These are phyloP conservation scores for Apis laboriosa DNA, from an alignment of 1,140 invertebrate species.

Conservation along the genomic window DNA sequence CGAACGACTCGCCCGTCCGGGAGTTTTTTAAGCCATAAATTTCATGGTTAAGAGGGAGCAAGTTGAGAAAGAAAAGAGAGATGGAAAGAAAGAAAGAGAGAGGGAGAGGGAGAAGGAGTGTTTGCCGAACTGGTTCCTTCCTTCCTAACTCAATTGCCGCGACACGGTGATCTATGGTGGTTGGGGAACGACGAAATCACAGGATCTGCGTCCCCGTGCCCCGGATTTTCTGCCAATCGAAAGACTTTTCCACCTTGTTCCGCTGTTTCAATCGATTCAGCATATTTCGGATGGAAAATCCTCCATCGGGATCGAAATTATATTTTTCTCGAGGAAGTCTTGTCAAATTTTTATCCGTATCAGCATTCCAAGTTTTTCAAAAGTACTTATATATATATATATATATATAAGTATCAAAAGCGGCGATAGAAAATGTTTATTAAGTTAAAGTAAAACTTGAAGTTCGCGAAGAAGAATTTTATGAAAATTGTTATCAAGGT, in stretches of 20 bases:
- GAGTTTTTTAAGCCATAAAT: conserved; percentile 81
- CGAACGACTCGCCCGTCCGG: conserved; percentile 75
- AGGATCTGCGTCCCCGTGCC: conserved; percentile 68
- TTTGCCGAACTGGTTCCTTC: conserved; percentile 81
- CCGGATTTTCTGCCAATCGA: conserved; percentile 66
- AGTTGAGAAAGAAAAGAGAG: conserved; percentile 30
- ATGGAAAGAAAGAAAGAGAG: neutral
- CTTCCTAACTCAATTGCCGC: conserved; percentile 81
- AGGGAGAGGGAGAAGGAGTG: conserved; percentile 67
- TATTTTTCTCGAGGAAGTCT: neutral
- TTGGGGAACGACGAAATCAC: conserved; percentile 75
- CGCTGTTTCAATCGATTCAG: conserved; percentile 43
- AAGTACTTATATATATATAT: neutral
- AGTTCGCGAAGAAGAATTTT: too few relatives aligned
- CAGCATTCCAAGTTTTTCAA: neutral
- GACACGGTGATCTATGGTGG: conserved; percentile 77
- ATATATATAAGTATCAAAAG: too few relatives aligned
- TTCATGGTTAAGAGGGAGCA: conserved; percentile 60
- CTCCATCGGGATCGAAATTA: neutral
- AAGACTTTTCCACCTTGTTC: conserved; percentile 38
- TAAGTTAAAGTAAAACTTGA: too few relatives aligned
- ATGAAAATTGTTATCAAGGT: too few relatives aligned
- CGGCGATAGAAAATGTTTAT: too few relatives aligned
- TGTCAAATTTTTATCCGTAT: conserved; percentile 5
- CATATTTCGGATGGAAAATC: neutral